Percentiles rank a stretch among this genome's conserved stretches.
These are phyloP conservation scores for Podilymbus podiceps DNA, from an alignment of 2,113 vertebrate genomes.

Conservation along the genomic window DNA sequence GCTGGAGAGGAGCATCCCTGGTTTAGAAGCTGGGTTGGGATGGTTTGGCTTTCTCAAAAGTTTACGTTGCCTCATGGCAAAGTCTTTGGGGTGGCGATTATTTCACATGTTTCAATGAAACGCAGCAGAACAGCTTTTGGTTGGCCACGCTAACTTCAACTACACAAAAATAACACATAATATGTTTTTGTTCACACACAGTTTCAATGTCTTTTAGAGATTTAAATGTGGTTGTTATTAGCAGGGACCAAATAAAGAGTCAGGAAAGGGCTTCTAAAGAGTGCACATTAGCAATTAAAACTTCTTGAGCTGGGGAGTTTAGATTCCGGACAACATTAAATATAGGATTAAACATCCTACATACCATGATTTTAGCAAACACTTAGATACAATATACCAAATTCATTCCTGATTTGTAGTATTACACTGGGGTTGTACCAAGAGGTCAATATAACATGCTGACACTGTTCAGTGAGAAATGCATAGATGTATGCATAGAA, in stretches of 20 bases:
- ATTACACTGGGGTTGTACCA: background rate
- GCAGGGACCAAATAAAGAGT: background rate
- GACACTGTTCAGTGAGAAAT: background rate
- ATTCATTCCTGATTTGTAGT: background rate
- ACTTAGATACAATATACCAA: background rate
- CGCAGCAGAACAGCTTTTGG: background rate
- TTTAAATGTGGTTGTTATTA: background rate
- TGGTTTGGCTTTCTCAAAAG: background rate
- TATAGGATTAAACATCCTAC: background rate
- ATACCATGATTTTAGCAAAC: background rate
- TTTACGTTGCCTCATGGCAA: background rate
- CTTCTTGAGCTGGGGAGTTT: background rate
- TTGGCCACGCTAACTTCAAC: background rate
- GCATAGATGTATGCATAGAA: background rate
- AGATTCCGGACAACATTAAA: background rate
- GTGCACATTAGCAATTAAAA: background rate
- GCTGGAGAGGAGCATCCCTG: background rate
- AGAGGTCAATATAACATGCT: background rate
- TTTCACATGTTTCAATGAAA: background rate
- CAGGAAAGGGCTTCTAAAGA: background rate
- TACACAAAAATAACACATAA: background rate
- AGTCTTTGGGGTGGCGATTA: background rate
- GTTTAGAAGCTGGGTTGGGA: background rate
- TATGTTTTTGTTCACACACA: background rate
- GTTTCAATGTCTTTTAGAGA: background rate